Evolutionary conservation across 1,140 invertebrate genomes (phyloP).

Genomic region (Scaptomyza hsui): DNA sequence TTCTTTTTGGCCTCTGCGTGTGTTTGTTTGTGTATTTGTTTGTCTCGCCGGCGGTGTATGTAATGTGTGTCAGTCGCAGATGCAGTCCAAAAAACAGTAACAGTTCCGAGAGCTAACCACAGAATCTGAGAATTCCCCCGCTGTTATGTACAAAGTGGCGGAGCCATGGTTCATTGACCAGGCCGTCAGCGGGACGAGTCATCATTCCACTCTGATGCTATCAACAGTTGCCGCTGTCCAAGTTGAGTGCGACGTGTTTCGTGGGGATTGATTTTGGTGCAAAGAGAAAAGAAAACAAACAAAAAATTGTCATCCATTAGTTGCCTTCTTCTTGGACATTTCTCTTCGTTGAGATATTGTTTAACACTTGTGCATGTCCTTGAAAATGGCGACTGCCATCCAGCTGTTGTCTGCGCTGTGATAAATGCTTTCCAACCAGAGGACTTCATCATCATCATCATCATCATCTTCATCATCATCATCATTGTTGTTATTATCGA

Average conservation of each 20-base stretch:
- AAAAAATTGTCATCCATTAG: conserved; percentile 40
- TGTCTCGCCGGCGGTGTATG: conserved; percentile 7
- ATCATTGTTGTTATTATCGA: conserved; percentile 21
- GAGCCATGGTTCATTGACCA: conserved; percentile 71
- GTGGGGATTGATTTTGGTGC: conserved; percentile 39
- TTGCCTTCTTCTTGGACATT: conserved; percentile 4
- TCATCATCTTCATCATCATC: conserved; percentile 22
- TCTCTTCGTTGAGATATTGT: conserved; percentile 33
- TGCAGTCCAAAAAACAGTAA: conserved; percentile 26
- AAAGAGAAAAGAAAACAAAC: no score
- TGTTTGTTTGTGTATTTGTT: background rate
- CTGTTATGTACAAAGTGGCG: background rate
- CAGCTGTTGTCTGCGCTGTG: conserved; percentile 13
- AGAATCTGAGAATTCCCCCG: background rate
- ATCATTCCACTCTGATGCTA: conserved; percentile 44
- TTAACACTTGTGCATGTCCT: conserved; percentile 62
- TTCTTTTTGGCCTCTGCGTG: background rate
- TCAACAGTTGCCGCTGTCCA: conserved; percentile 20
- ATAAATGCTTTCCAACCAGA: conserved; percentile 49
- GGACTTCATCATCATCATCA: conserved; percentile 29
- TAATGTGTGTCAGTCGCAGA: conserved; percentile 63
- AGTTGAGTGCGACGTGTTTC: conserved; percentile 13
- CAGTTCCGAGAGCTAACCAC: background rate
- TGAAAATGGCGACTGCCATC: conserved; percentile 26
- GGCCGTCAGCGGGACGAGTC: conserved; percentile 32